Evolutionary conservation across 1,140 invertebrate species (phyloP), one percentile per base, ranked within the genome.

Genomic region (Drosophila carrolli): DNA sequence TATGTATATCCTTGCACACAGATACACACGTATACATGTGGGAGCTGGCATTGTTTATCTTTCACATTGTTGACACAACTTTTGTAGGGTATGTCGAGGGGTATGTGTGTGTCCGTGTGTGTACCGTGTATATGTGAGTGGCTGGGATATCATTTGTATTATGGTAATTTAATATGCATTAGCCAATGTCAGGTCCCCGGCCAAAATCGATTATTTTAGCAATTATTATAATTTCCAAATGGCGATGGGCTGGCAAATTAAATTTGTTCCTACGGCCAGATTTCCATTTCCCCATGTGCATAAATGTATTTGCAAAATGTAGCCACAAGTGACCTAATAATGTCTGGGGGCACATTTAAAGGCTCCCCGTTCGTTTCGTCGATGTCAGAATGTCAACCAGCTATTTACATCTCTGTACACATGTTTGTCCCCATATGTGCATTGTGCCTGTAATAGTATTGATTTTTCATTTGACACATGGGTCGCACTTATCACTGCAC

Each of bases 331-430:
- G 75, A 78, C 75, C 75, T 65, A 78, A 78, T 78, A 78, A 71
- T 67, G 62, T 76, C 47, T 46, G 46, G 47, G 56, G 48, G 50
- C 41, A 32, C 71, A 48, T n/a, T 47, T 38, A 37, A 74, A 61
- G 27, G 48, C 50, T 51, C 67, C 35, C 38, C 55, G 32, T 51
- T 46, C 58, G 50, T 35, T 37, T 63, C 50, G 54, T 19, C 68
- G 74, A 44, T 72, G 73, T 61, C 73, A 75, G 61, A 84, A 86
- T 88, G 83, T 88, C 83, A 86, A 88, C 81, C 68, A 70, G 84
- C 74, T 88, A 78, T 78, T 78, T 78, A 78, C 68, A 78, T 55
- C 71, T 63, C 51, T 10, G 53, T 53, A 56, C 72, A 75, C 50
- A 50, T 65, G 57, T 75, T 59, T 32, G 35, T 55, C 29, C 55